phyloP scores from a whole-genome alignment of 1,140 invertebrate species.

The Drosophila trapezifrons region DNA sequence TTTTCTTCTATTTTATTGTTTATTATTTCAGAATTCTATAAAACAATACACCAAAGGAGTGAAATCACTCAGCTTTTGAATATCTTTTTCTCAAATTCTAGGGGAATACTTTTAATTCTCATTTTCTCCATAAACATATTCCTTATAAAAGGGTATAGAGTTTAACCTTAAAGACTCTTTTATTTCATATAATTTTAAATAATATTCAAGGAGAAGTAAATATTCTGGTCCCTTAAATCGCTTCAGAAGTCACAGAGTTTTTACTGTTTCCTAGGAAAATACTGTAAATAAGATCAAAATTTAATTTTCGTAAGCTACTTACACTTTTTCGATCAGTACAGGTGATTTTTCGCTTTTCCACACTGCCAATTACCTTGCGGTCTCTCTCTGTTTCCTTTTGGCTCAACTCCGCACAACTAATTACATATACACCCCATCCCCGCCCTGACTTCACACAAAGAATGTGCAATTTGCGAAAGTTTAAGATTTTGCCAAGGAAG shows the following conservation, averaged over 20 bases:
- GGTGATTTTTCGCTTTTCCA: constrained; percentile 1
- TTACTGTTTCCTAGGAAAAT: neutral
- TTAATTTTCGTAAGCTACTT: neutral
- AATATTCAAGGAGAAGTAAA: neutral
- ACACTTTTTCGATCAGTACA: constrained; percentile 3
- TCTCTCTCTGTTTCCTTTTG: neutral
- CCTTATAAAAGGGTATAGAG: too few species aligned
- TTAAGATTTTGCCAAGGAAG: constrained; percentile 34
- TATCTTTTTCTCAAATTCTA: too few species aligned
- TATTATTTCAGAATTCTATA: too few species aligned
- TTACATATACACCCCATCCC: constrained; percentile 16
- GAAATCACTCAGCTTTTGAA: too few species aligned
- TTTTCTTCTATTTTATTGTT: too few species aligned
- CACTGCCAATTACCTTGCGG: constrained; percentile 1
- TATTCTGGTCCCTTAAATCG: neutral
- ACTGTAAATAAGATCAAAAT: neutral
- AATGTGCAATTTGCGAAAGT: constrained; percentile 47
- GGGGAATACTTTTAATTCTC: too few species aligned
- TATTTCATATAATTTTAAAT: neutral
- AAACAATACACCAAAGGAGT: too few species aligned
- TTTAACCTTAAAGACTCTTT: too few species aligned
- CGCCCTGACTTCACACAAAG: constrained; percentile 14
- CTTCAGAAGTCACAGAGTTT: neutral
- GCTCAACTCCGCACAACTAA: constrained; percentile 19
- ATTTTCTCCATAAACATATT: too few species aligned